Evolutionary conservation across 2,113 vertebrate species (phyloP), one percentile per base, ranked within the genome.

Genomic region (Sciurus niger): DNA sequence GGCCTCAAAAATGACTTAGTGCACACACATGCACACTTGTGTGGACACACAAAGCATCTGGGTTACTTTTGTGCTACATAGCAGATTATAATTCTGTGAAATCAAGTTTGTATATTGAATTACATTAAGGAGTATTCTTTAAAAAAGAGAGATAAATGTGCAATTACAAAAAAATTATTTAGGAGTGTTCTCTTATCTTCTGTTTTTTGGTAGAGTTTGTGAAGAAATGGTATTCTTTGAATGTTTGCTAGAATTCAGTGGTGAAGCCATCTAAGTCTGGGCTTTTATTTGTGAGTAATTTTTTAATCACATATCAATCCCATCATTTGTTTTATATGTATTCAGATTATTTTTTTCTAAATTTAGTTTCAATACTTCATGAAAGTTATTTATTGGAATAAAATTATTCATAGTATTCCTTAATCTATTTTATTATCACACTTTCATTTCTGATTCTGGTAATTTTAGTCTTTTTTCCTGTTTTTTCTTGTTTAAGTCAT

Each of bases 1-100:
- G 58, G 13, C 9, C 2, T 43, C 58, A 55, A 30, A 58, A 58
- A 58, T 58, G 55, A 58, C 24, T 48, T 40, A 40, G 94, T 94
- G 87, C 78, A 92, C 93, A 70, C 20, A 30, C 96, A 76, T 2
- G 37, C 84, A 72, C 84, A 63, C 6, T 48, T 80, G 79, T 89
- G 94, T 48, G 40, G 40, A 77, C 76, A 46, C 70, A 24, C 55
- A 90, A 37, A 37, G 37, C 37, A 37, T 97, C 97, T 97, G 98
- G 98, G 98, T 98, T 98, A 98, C 98, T 98, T 98, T 98, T 99
- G 99, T 99, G 98, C 98, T 99, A 98, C 98, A 98, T 98, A 98
- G 98, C 99, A 98, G 98, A 99, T 98, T 98, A 98, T 99, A 98
- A 99, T 98, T 99, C 98, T 99, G 99, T 99, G 99, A 99, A 99